phyloP scores from a whole-genome alignment of 2,888 invertebrate species.

The Spicauda simplicius region DNA sequence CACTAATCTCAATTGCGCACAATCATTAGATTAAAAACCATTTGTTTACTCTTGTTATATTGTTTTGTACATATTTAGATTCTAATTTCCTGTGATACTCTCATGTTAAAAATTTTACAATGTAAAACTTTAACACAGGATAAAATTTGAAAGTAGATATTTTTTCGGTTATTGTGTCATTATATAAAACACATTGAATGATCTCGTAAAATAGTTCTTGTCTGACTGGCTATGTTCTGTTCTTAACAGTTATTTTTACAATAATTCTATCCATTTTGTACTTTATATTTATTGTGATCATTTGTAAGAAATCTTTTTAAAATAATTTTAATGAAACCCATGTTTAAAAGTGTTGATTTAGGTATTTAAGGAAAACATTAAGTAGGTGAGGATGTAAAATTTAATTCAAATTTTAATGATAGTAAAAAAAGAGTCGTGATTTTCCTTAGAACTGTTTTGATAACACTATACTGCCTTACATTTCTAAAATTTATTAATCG shows the following conservation, averaged over 20 bases:
- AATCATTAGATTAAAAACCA: neutral
- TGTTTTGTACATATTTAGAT: neutral
- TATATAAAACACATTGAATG: neutral
- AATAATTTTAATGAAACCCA: neutral
- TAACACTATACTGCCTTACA: conserved; percentile 1
- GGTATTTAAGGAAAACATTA: no score
- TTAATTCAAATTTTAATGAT: neutral
- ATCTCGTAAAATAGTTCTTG: neutral
- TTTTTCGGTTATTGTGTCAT: neutral
- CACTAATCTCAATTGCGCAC: conserved; percentile 19
- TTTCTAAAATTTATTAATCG: neutral
- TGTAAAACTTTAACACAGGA: neutral
- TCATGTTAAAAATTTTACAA: neutral
- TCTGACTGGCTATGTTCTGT: neutral
- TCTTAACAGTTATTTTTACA: neutral
- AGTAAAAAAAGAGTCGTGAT: neutral
- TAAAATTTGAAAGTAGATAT: neutral
- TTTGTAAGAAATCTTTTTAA: neutral
- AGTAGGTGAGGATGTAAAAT: neutral
- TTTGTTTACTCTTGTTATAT: neutral
- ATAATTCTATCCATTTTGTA: neutral
- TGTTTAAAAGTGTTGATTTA: neutral
- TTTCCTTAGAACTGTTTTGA: neutral
- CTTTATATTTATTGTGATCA: neutral
- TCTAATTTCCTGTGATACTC: neutral